Conservation (phyloP, 2,113 vertebrate genomes). For the Pelecanoides urinatrix region DNA sequence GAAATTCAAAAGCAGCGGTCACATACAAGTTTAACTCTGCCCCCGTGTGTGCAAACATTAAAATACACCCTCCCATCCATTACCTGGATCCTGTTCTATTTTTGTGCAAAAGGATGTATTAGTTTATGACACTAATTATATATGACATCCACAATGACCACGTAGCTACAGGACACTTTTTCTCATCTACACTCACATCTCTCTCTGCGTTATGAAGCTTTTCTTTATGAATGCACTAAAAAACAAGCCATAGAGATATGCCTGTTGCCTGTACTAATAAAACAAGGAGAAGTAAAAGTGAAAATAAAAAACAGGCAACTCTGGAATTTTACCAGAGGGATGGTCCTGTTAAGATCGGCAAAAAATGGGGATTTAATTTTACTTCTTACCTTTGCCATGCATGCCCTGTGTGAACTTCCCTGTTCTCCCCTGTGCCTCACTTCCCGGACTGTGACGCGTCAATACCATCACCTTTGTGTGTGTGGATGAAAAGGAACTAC, state of each 20-base stretch:
- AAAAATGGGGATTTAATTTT: neutral
- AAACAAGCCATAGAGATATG: neutral
- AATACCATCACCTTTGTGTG: neutral
- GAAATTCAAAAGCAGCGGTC: neutral
- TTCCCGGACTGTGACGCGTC: neutral
- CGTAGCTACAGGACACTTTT: neutral
- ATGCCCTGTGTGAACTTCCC: neutral
- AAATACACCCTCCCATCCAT: neutral
- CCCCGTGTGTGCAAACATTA: conserved; percentile 11
- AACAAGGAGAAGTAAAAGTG: neutral
- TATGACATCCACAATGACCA: neutral
- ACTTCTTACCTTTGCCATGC: neutral
- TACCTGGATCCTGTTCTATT: neutral
- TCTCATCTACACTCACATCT: neutral
- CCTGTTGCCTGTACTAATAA: neutral
- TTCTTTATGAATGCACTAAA: neutral
- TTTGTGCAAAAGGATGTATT: neutral
- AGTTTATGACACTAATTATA: neutral
- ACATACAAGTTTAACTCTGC: conserved; percentile 8
- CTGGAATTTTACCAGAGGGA: neutral
- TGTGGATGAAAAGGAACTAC: neutral
- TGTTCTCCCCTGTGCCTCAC: neutral
- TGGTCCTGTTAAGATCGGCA: neutral
- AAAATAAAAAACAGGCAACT: neutral
- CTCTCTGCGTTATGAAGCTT: neutral